Base-by-base conservation (phyloP, 2,113 vertebrate species). In the human region DNA sequence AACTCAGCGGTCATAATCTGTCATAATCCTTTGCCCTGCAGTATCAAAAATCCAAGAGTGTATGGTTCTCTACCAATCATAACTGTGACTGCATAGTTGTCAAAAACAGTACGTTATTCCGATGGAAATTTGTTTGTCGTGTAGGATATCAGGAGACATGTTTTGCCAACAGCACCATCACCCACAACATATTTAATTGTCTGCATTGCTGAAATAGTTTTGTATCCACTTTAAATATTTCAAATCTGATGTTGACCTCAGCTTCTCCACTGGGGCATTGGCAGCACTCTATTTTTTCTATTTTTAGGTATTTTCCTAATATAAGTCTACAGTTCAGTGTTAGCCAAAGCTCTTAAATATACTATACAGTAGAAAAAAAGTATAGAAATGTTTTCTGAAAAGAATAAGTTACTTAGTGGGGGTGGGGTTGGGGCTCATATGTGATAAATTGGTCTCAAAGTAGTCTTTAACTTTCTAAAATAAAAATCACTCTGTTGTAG, bases 101-200 rank as follows among this genome's bases (percentile, higher is more conserved):
- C 27, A 64, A 64, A 64, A 64, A 32, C 61, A 64, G 61, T 64
- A 32, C 61, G 13, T 64, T 64, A 32, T 64, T 32, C 52, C 18
- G 52, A 55, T 32, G 61, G 61, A 32, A 32, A 32, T 64, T 64
- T 64, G 61, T 64, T 64, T 64, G 61, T 64, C 5, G 27, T 64
- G 27, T 64, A 64, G 61, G 12, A 14, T 64, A 64, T 64, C 61
- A 64, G 61, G 61, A 64, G 61, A 64, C 27, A 64, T 64, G 99
- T 99, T 99, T 99, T 99, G 98, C 99, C 99, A 98, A 99, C 99
- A n/a, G 99, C 99, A 98, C 99, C 99, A 99, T 99, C 99, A 5
- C 99, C 99, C 97, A 99, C 99, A 81, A 99, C 99, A 97, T 99
- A 99, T 98, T 99, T 99, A 99, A 99, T 99, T 61, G 99, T 99